Evolutionary conservation across 2,113 vertebrate genomes (phyloP).

Genomic region (Rutilus rutilus): DNA sequence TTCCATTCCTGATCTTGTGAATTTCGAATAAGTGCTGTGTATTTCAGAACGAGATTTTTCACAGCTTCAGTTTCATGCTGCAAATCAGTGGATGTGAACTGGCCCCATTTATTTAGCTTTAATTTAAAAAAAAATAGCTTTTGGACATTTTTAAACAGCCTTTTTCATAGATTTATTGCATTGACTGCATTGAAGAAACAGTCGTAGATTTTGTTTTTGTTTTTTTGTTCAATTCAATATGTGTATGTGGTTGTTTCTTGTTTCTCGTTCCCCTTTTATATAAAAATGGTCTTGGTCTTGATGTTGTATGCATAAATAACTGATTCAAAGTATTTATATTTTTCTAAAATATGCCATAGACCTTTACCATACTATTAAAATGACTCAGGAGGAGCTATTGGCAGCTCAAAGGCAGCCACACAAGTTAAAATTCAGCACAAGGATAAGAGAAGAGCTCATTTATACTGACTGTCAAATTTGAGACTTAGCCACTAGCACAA

Average conservation of each 20-base stretch:
- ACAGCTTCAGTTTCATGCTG: neutral
- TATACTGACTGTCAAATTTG: constrained; percentile 6
- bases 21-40: neutral
- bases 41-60: neutral
- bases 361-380: neutral
- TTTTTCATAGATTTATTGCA: too few species aligned
- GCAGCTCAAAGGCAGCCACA: neutral
- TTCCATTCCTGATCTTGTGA: neutral
- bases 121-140: neutral
- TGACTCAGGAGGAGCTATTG: neutral
- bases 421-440: constrained; percentile 26
- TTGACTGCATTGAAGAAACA: neutral
- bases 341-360: neutral
- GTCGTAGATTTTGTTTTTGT: neutral
- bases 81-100: neutral
- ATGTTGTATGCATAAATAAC: neutral
- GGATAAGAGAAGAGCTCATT: constrained; percentile 24
- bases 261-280: neutral
- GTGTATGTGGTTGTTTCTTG: neutral
- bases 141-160: neutral
- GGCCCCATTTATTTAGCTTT: neutral
- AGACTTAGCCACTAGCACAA: constrained; percentile 18
- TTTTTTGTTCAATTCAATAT: neutral
- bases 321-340: neutral
- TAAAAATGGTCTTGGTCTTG: neutral